Conservation (phyloP, 2,113 vertebrate species). For the Brachyhypopomus gauderio region DNA sequence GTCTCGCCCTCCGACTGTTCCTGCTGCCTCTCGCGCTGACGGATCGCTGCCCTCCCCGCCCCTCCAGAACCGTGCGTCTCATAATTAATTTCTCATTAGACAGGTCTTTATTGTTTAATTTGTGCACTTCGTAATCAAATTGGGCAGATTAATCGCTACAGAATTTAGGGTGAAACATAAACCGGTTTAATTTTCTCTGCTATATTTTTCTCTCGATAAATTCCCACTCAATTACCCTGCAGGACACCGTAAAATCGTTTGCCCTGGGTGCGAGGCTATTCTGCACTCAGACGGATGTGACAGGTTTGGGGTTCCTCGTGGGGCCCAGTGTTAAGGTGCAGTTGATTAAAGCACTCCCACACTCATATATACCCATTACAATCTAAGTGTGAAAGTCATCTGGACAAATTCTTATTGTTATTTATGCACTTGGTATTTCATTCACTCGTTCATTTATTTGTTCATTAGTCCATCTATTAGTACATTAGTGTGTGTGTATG, state of each 20-base stretch:
- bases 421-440: slow-evolving; percentile 68
- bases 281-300: slow-evolving; percentile 81
- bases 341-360: slow-evolving; percentile 87
- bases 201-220: slow-evolving; percentile 71
- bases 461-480: too few species aligned
- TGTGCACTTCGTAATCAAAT: slow-evolving; percentile 99
- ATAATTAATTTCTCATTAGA: slow-evolving; percentile 99
- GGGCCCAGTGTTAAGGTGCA: slow-evolving; percentile 78
- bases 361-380: slow-evolving; percentile 86
- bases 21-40: slow-evolving; percentile 73
- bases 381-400: slow-evolving; percentile 77
- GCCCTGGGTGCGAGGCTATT: slow-evolving; percentile 75
- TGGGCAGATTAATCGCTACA: slow-evolving; percentile 99
- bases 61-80: slow-evolving; percentile 87
- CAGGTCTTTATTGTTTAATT: slow-evolving; percentile 99
- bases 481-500: too few species aligned
- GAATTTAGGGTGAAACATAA: slow-evolving; percentile 95
- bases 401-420: slow-evolving; percentile 75
- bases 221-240: slow-evolving; percentile 81
- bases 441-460: neutral
- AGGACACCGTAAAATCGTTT: slow-evolving; percentile 86
- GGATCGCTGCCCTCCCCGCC: slow-evolving; percentile 84
- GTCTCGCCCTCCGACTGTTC: slow-evolving; percentile 88
- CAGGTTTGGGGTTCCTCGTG: slow-evolving; percentile 55
- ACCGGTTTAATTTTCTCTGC: slow-evolving; percentile 78